phyloP scores from a whole-genome alignment of 2,888 invertebrate genomes.

The Selenia dentaria region DNA sequence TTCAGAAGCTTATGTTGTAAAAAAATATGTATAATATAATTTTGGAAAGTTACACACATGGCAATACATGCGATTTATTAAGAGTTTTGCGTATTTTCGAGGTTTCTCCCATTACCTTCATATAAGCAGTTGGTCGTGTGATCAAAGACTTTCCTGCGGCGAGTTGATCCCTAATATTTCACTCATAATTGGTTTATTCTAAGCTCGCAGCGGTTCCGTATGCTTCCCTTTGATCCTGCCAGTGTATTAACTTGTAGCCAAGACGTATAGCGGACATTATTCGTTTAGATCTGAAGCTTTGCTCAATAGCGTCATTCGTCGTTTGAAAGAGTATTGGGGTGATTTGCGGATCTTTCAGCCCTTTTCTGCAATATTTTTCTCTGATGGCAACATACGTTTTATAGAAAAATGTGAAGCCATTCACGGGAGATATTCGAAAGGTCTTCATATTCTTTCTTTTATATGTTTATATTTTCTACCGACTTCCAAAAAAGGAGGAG shows the following conservation, averaged over 20 bases:
- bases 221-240: conserved; percentile 80
- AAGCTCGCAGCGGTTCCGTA: conserved; percentile 78
- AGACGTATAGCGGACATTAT: conserved; percentile 78
- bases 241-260: conserved; percentile 78
- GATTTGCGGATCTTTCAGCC: conserved; percentile 25
- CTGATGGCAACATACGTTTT: conserved; percentile 20
- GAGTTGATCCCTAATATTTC: conserved; percentile 84
- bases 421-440: conserved; percentile 1
- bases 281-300: conserved; percentile 72
- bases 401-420: conserved; percentile 20
- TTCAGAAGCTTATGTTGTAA: no score
- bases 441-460: no score
- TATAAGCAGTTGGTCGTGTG: conserved; percentile 43
- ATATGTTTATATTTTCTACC: no score
- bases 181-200: conserved; percentile 85
- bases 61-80: conserved; percentile 52
- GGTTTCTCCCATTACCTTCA: conserved; percentile 60
- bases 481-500: no score
- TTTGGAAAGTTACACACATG: no score
- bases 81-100: conserved; percentile 71
- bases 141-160: conserved; percentile 75
- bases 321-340: conserved; percentile 38
- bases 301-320: conserved; percentile 66
- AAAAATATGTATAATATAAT: no score
- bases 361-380: conserved; percentile 30